A percentile compares a stretch with the other conserved stretches of the same genome.
phyloP scores from a whole-genome alignment of 2,888 invertebrate species.

The Colletes collaris region DNA sequence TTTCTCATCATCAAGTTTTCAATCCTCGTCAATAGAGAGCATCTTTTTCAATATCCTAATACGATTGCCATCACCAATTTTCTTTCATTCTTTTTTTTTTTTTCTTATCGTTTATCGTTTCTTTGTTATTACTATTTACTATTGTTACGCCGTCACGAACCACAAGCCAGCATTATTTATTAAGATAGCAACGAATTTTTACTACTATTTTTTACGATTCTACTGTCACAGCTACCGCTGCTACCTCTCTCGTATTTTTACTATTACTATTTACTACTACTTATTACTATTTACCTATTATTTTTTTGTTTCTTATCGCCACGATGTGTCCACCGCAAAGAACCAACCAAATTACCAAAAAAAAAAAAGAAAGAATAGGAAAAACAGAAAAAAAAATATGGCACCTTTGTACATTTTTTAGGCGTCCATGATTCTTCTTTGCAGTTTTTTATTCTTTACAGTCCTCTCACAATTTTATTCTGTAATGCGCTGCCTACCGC shows the following conservation, averaged over 20 bases:
- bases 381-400: background rate
- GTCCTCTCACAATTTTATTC: slow-evolving; percentile 81
- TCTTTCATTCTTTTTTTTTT: background rate
- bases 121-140: slow-evolving; percentile 16
- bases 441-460: slow-evolving; percentile 76
- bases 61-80: background rate
- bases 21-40: background rate
- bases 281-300: slow-evolving; percentile 41
- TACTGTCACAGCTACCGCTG: slow-evolving; percentile 70
- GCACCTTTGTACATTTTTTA: slow-evolving; percentile 64
- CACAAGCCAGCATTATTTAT: slow-evolving; percentile 44
- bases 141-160: slow-evolving; percentile 45
- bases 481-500: slow-evolving; percentile 78
- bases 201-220: slow-evolving; percentile 21
- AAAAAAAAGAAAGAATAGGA: background rate
- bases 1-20: background rate
- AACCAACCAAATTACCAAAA: background rate
- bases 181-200: slow-evolving; percentile 41
- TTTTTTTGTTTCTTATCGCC: slow-evolving; percentile 24
- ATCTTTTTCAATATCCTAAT: background rate
- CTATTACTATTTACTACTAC: slow-evolving; percentile 20
- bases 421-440: slow-evolving; percentile 70
- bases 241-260: slow-evolving; percentile 56
- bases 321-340: slow-evolving; percentile 37
- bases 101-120: slow-evolving; percentile 1